Conservation (phyloP, 2,888 invertebrate genomes). For the Chymomyza amoena region DNA sequence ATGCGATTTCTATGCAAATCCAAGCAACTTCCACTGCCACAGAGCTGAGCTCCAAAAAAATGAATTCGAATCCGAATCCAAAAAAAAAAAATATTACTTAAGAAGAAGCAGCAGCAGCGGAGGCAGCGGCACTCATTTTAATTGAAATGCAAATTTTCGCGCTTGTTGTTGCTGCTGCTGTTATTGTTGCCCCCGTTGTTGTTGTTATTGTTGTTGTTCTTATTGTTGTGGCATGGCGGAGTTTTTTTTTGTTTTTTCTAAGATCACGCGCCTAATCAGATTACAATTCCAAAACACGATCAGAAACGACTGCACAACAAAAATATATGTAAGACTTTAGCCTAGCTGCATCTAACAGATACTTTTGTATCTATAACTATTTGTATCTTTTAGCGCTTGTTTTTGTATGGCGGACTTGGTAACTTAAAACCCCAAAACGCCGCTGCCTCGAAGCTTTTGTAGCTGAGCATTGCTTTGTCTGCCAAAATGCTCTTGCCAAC, state of each 20-base stretch:
- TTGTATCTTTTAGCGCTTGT: background rate
- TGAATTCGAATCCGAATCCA: too few species aligned
- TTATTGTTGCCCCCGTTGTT: background rate
- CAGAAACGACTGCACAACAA: background rate
- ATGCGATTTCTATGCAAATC: slow-evolving; percentile 69
- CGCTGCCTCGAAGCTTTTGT: background rate
- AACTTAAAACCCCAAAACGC: background rate
- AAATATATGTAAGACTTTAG: background rate
- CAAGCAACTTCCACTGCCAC: background rate
- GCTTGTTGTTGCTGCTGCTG: background rate
- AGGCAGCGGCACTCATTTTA: slow-evolving; percentile 24
- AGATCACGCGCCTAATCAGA: slow-evolving; percentile 50
- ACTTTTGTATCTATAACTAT: background rate
- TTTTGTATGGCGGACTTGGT: background rate
- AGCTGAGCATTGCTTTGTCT: background rate
- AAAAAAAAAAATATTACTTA: background rate
- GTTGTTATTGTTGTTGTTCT: background rate
- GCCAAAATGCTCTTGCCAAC: background rate
- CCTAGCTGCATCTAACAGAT: background rate
- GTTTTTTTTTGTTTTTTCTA: slow-evolving; percentile 1
- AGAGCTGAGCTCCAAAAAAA: slow-evolving; percentile 1
- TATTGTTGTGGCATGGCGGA: slow-evolving; percentile 16
- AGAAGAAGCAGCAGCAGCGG: background rate
- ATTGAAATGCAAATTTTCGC: slow-evolving; percentile 53
- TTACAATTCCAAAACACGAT: slow-evolving; percentile 52